These are phyloP conservation scores for Luehdorfia chinensis DNA, from an alignment of 1,140 invertebrate species.

Conservation along the genomic window DNA sequence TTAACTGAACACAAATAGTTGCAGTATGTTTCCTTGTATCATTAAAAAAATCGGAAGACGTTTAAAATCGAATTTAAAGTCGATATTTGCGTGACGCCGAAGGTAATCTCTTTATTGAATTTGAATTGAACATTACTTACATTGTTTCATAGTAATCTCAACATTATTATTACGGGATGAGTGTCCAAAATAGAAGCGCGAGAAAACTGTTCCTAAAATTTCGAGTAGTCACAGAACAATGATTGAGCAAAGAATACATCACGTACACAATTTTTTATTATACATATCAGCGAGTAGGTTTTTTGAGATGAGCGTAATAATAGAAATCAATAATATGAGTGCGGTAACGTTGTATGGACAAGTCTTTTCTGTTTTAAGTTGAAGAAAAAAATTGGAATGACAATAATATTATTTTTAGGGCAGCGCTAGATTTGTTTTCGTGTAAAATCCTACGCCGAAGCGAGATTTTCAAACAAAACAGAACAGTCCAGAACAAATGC, in stretches of 20 bases:
- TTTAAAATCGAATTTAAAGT: too few relatives aligned
- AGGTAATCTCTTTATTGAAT: too few relatives aligned
- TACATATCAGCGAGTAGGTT: constrained; percentile 27
- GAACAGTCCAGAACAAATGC: background rate
- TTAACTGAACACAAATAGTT: too few relatives aligned
- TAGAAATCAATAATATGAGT: background rate
- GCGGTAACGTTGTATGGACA: background rate
- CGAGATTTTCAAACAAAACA: background rate
- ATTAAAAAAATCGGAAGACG: too few relatives aligned
- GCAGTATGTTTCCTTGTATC: too few relatives aligned
- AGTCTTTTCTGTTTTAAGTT: background rate
- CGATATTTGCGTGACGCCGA: too few relatives aligned
- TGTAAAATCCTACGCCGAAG: background rate
- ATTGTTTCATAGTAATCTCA: too few relatives aligned
- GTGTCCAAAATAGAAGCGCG: too few relatives aligned
- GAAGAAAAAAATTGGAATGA: constrained; percentile 9
- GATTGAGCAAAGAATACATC: constrained; percentile 24
- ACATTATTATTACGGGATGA: too few relatives aligned
- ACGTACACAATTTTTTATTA: constrained; percentile 29
- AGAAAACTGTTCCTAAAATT: too few relatives aligned
- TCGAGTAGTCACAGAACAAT: constrained; percentile 31
- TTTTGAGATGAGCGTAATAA: background rate
- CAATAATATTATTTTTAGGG: constrained; percentile 18
- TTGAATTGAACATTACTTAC: too few relatives aligned
- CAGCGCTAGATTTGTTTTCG: constrained; percentile 16